These are phyloP conservation scores for Trichogramma dendrolimi DNA, from an alignment of 2,888 invertebrate genomes.

Conservation along the genomic window DNA sequence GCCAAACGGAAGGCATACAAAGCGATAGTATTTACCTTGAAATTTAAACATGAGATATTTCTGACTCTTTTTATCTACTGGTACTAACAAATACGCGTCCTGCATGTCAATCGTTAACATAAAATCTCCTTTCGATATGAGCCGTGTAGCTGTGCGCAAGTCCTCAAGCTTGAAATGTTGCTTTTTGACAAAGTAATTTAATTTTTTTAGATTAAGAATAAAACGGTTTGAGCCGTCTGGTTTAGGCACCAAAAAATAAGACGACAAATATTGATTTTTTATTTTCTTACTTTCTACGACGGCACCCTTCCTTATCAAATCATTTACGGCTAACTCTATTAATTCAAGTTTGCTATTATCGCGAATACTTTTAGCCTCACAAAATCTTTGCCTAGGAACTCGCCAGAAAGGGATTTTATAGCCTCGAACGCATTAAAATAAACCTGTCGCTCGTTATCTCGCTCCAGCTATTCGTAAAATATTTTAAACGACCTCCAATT, in stretches of 20 bases:
- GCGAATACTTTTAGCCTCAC: too few relatives aligned
- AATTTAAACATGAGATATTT: slow-evolving; percentile 30
- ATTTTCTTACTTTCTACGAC: slow-evolving; percentile 7
- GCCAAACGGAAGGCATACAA: slow-evolving; percentile 29
- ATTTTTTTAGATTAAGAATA: slow-evolving; percentile 23
- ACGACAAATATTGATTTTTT: slow-evolving; percentile 16
- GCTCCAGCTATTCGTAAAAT: slow-evolving; percentile 10
- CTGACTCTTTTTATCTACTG: slow-evolving; percentile 13
- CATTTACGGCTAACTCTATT: neutral
- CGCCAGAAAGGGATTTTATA: too few relatives aligned
- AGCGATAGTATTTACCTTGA: slow-evolving; percentile 23
- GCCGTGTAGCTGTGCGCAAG: slow-evolving; percentile 17
- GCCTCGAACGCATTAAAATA: slow-evolving; percentile 3
- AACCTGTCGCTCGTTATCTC: slow-evolving; percentile 6
- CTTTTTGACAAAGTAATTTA: slow-evolving; percentile 22
- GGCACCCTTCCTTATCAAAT: slow-evolving; percentile 8
- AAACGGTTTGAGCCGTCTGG: slow-evolving; percentile 21
- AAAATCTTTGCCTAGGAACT: too few relatives aligned
- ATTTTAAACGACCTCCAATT: slow-evolving; percentile 13
- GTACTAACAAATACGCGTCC: slow-evolving; percentile 29
- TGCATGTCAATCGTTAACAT: slow-evolving; percentile 27
- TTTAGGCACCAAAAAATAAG: slow-evolving; percentile 24
- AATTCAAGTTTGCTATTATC: too few relatives aligned
- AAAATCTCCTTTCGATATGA: slow-evolving; percentile 19
- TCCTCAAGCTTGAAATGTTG: slow-evolving; percentile 27